Conservation (phyloP, 2,797 vertebrate genomes). For the Columba guinea region DNA sequence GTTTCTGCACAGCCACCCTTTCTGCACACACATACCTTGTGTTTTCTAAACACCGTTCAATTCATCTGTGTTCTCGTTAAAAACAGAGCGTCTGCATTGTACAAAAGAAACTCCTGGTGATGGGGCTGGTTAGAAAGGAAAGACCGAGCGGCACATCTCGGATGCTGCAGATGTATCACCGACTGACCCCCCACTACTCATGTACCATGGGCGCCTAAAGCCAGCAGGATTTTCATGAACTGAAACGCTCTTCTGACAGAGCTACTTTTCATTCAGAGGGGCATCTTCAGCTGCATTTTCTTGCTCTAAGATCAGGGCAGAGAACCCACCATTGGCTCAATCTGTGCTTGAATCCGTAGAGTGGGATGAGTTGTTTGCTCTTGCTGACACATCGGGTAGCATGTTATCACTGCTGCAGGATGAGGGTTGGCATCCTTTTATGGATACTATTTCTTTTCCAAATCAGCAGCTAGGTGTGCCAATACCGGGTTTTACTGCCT, state of each 20-base stretch:
- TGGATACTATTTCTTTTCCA: neutral
- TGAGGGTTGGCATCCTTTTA: neutral
- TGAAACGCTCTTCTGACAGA: neutral
- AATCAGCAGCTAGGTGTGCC: neutral
- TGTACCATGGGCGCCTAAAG: neutral
- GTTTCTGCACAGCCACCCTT: neutral
- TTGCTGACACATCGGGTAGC: neutral
- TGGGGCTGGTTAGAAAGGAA: neutral
- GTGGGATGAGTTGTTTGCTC: neutral
- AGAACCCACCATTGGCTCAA: neutral
- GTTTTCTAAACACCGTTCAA: neutral
- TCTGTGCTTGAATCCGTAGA: neutral
- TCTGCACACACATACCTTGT: accelerated
- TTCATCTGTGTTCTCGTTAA: neutral
- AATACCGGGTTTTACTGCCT: neutral
- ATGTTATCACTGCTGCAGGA: neutral
- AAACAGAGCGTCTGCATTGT: accelerated
- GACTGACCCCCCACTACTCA: neutral
- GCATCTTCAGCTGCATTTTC: neutral
- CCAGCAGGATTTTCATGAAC: neutral
- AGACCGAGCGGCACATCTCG: neutral
- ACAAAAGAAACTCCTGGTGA: neutral
- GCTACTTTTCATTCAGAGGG: neutral
- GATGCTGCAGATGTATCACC: neutral
- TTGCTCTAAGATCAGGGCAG: neutral